These are phyloP conservation scores for Brachypalpus laphriformis DNA, from an alignment of 2,888 invertebrate genomes.

Conservation along the genomic window DNA sequence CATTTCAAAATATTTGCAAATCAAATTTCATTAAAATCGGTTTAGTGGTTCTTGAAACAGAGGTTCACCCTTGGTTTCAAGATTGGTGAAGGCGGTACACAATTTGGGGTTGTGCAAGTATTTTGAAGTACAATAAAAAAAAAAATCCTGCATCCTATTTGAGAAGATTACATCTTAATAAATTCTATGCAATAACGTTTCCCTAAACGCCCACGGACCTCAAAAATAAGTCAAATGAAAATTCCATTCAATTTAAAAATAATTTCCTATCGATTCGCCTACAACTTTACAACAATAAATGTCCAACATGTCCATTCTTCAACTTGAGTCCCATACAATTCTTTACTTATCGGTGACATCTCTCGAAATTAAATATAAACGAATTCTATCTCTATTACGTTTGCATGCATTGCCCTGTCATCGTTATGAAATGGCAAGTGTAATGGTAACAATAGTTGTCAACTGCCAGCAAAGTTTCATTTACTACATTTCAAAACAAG, in stretches of 20 bases:
- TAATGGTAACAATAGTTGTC: constrained; percentile 60
- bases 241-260: neutral
- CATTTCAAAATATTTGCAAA: no score
- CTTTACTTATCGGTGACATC: constrained; percentile 55
- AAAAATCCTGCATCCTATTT: no score
- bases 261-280: constrained; percentile 1
- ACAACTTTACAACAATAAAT: constrained; percentile 34
- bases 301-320: constrained; percentile 16
- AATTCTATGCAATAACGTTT: no score
- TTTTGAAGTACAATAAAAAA: no score
- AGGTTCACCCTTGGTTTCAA: no score
- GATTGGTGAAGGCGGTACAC: no score
- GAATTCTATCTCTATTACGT: constrained; percentile 28
- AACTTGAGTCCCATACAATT: constrained; percentile 12
- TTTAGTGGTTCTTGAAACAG: no score
- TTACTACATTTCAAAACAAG: constrained; percentile 63
- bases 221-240: neutral
- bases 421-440: constrained; percentile 40
- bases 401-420: constrained; percentile 52
- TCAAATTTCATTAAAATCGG: no score
- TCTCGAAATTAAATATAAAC: constrained; percentile 44
- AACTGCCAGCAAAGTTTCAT: constrained; percentile 65
- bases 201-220: neutral
- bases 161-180: no score
- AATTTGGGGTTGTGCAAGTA: no score